These are phyloP conservation scores for Drosophila dunni DNA, from an alignment of 1,140 invertebrate species.

Conservation along the genomic window DNA sequence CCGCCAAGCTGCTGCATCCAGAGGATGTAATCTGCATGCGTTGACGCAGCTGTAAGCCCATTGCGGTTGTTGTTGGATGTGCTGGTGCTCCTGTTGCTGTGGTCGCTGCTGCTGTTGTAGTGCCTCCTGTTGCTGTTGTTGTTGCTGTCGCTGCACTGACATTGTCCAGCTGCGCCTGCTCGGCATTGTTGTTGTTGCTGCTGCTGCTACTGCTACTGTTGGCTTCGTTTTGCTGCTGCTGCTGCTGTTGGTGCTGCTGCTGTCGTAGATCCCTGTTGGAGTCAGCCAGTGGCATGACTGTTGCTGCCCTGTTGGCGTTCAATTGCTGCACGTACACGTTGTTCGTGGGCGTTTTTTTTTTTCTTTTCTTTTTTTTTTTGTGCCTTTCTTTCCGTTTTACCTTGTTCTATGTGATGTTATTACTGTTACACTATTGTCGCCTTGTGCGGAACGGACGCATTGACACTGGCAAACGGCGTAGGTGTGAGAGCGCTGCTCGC, in stretches of 20 bases:
- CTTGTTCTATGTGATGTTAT: constrained; percentile 19
- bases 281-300: constrained; percentile 83
- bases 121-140: constrained; percentile 36
- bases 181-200: constrained; percentile 52
- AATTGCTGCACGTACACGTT: constrained; percentile 52
- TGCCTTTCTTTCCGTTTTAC: background rate
- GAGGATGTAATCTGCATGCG: constrained; percentile 82
- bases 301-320: constrained; percentile 51
- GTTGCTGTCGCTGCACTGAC: constrained; percentile 21
- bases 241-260: constrained; percentile 74
- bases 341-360: constrained; percentile 47
- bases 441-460: constrained; percentile 9
- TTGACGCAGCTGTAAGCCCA: constrained; percentile 68
- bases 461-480: constrained; percentile 20
- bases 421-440: constrained; percentile 21
- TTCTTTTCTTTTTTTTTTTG: constrained; percentile 29
- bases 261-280: constrained; percentile 80
- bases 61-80: constrained; percentile 39
- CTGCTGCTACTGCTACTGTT: constrained; percentile 23
- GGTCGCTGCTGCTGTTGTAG: constrained; percentile 22
- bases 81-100: constrained; percentile 28
- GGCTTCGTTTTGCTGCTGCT: constrained; percentile 48
- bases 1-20: constrained; percentile 77
- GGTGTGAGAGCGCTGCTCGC: constrained; percentile 34
- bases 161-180: constrained; percentile 41